Conservation (phyloP, 2,113 vertebrate species). For the Copsychus sechellarum region DNA sequence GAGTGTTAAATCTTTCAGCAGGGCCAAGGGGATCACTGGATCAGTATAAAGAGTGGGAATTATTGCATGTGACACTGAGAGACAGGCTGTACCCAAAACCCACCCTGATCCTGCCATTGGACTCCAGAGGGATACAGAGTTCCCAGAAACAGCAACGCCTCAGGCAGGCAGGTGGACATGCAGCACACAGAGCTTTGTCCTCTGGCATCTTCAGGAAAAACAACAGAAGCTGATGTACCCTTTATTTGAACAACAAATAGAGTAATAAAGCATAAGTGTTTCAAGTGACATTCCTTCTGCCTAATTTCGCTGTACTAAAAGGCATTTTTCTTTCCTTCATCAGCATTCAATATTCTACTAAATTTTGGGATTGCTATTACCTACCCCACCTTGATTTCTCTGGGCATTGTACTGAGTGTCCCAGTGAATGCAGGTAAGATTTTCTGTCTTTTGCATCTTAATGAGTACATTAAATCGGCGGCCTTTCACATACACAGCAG, state of each 20-base stretch:
- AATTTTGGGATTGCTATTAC: slow-evolving; percentile 97
- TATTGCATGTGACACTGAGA: not conserved
- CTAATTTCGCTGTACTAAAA: slow-evolving; percentile 17
- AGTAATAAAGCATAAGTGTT: not conserved
- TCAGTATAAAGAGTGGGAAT: not conserved
- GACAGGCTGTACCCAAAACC: not conserved
- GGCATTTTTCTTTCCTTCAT: slow-evolving; percentile 23
- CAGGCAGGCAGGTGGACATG: not conserved
- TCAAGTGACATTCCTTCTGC: not conserved
- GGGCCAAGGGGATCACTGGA: not conserved
- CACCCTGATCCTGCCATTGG: not conserved
- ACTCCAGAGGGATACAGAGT: not conserved
- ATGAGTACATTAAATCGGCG: not conserved
- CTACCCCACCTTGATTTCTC: slow-evolving; percentile 92
- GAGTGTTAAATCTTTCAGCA: not conserved
- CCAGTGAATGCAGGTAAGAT: slow-evolving; percentile 93
- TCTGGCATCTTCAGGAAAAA: not conserved
- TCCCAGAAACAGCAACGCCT: not conserved
- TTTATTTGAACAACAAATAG: not conserved
- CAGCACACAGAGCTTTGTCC: not conserved
- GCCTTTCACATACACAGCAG: not conserved
- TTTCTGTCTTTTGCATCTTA: not conserved
- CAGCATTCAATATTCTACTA: slow-evolving; percentile 95
- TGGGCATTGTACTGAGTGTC: slow-evolving; percentile 94
- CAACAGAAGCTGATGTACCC: not conserved